These are phyloP conservation scores for Leptocoma aspasia DNA, from an alignment of 2,113 vertebrate species.

Conservation along the genomic window DNA sequence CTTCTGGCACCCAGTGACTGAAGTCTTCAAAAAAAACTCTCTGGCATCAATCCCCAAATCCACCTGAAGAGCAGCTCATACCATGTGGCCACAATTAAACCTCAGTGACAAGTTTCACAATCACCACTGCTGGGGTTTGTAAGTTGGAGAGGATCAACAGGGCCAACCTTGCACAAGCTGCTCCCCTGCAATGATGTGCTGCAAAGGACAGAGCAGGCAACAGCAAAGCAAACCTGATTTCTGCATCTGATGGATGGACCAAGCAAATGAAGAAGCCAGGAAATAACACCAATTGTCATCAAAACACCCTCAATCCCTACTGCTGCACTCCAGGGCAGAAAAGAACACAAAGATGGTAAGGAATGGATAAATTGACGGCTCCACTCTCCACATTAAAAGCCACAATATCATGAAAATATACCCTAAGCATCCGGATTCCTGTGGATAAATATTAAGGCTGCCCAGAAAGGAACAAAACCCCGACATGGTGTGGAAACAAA, in stretches of 20 bases:
- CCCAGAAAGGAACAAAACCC: not conserved
- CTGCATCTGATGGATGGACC: not conserved
- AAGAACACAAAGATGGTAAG: not conserved
- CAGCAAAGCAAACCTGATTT: not conserved
- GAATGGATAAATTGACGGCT: rapidly evolving
- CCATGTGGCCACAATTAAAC: not conserved
- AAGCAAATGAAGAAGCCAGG: not conserved
- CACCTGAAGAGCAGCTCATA: rapidly evolving
- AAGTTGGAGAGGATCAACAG: not conserved
- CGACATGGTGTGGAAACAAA: not conserved
- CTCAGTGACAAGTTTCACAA: not conserved
- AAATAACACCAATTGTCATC: not conserved
- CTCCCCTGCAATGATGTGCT: not conserved
- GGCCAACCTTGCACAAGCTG: not conserved
- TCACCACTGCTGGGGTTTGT: not conserved
- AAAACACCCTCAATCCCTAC: not conserved
- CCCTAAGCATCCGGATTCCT: rapidly evolving
- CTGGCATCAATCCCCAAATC: not conserved
- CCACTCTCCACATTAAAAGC: not conserved
- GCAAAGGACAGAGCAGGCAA: not conserved
- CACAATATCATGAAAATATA: not conserved
- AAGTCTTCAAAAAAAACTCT: not conserved
- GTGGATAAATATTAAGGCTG: not conserved
- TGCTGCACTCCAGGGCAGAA: not conserved
- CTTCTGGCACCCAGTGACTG: not conserved